phyloP scores from a whole-genome alignment of 2,888 invertebrate species.

The Ecliptopera silaceata region DNA sequence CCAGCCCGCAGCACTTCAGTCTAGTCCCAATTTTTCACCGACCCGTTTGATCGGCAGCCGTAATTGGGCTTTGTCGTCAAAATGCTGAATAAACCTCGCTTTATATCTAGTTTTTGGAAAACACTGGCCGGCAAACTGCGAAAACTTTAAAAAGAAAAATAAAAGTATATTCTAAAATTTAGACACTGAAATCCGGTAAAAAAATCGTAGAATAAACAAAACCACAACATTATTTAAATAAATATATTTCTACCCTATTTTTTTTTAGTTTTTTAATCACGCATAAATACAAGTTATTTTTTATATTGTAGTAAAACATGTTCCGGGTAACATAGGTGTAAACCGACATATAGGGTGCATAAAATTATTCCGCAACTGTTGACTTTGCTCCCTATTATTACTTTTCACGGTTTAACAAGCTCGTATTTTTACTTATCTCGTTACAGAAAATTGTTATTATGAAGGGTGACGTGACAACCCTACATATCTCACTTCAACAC shows the following conservation, averaged over 20 bases:
- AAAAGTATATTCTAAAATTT: background rate
- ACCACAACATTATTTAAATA: too few species aligned
- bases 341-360: slow-evolving; percentile 58
- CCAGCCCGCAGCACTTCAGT: slow-evolving; percentile 9
- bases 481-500: slow-evolving; percentile 26
- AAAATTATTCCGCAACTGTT: slow-evolving; percentile 69
- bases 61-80: slow-evolving; percentile 53
- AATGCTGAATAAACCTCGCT: slow-evolving; percentile 44
- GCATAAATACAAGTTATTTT: background rate
- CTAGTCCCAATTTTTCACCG: slow-evolving; percentile 44
- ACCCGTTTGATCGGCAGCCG: slow-evolving; percentile 44
- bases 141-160: background rate
- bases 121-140: background rate
- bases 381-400: slow-evolving; percentile 79
- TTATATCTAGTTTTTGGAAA: background rate
- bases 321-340: slow-evolving; percentile 17
- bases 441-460: slow-evolving; percentile 76
- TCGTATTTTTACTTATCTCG: slow-evolving; percentile 80
- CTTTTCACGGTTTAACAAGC: slow-evolving; percentile 83
- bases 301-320: background rate
- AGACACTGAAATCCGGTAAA: too few species aligned
- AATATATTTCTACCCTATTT: too few species aligned
- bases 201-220: too few species aligned
- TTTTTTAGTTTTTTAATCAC: too few species aligned
- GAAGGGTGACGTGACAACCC: slow-evolving; percentile 65